Conservation (phyloP, 2,888 invertebrate genomes). For the Standfussiana lucernea region DNA sequence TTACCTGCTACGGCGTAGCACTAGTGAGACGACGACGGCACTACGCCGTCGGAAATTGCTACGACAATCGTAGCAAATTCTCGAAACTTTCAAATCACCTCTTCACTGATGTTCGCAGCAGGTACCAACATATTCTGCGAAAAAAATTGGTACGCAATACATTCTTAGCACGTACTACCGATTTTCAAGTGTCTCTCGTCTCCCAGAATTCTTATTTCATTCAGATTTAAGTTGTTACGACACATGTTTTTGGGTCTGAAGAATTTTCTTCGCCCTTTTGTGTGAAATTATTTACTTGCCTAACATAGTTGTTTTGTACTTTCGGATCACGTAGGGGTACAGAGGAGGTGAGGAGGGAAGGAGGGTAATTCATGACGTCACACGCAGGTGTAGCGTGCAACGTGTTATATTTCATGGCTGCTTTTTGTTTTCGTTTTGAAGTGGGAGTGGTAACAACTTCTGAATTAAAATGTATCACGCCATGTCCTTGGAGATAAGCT, state of each 20-base stretch:
- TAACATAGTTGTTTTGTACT: constrained; percentile 75
- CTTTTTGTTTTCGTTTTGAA: constrained; percentile 54
- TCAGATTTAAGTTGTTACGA: constrained; percentile 71
- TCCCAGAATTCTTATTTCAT: constrained; percentile 77
- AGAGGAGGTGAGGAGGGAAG: constrained; percentile 37
- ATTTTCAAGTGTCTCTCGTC: constrained; percentile 82
- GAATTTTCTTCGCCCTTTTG: constrained; percentile 48
- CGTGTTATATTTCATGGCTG: constrained; percentile 50
- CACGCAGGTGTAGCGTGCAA: constrained; percentile 59
- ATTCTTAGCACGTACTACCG: constrained; percentile 81
- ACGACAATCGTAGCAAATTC: constrained; percentile 52
- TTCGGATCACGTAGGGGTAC: constrained; percentile 75
- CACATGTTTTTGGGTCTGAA: constrained; percentile 72
- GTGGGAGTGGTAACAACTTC: constrained; percentile 44
- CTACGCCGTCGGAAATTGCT: constrained; percentile 43
- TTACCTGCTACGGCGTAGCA: constrained; percentile 37
- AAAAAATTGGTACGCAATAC: constrained; percentile 53
- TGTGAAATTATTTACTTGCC: constrained; percentile 83
- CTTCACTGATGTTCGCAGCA: constrained; percentile 42
- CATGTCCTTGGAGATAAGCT: constrained; percentile 46
- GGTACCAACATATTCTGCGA: constrained; percentile 49
- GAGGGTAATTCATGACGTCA: constrained; percentile 70
- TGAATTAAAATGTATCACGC: constrained; percentile 56
- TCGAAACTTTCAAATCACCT: constrained; percentile 35
- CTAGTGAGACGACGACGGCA: constrained; percentile 13